Evolutionary conservation across 2,888 invertebrate genomes (phyloP).

Genomic region (Cephus rjabovi): DNA sequence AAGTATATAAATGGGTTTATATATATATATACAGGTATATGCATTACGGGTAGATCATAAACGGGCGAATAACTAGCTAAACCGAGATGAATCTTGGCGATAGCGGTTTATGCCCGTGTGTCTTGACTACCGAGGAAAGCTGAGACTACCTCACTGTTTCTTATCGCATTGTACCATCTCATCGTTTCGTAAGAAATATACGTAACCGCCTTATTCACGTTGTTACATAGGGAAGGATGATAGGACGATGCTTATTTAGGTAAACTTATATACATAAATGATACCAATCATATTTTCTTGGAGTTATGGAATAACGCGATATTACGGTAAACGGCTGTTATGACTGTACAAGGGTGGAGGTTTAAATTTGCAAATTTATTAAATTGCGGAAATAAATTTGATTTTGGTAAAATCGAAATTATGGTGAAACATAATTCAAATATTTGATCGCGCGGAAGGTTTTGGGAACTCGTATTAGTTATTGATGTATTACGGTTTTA

Average conservation of each 20-base stretch:
- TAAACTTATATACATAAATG: background rate
- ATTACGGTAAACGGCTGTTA: background rate
- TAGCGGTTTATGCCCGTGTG: slow-evolving; percentile 43
- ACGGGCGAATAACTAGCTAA: slow-evolving; percentile 56
- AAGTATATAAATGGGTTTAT: background rate
- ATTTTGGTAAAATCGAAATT: background rate
- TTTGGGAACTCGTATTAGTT: too few relatives aligned
- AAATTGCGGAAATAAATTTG: background rate
- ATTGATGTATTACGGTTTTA: too few relatives aligned
- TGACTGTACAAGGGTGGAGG: background rate
- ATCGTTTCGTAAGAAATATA: slow-evolving; percentile 48
- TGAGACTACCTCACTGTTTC: slow-evolving; percentile 21
- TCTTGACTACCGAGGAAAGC: slow-evolving; percentile 30
- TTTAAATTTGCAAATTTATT: background rate
- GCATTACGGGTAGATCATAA: slow-evolving; percentile 52
- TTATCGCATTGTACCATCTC: slow-evolving; percentile 49
- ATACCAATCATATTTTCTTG: background rate
- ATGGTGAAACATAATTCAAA: background rate
- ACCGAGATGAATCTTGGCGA: slow-evolving; percentile 53
- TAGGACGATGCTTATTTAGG: background rate
- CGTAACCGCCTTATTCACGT: slow-evolving; percentile 26
- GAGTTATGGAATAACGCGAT: background rate
- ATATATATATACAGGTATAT: slow-evolving; percentile 12
- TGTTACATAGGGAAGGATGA: background rate
- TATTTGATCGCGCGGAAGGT: background rate